phyloP scores from a whole-genome alignment of 2,888 invertebrate species.

The Pristionchus exspectatus region DNA sequence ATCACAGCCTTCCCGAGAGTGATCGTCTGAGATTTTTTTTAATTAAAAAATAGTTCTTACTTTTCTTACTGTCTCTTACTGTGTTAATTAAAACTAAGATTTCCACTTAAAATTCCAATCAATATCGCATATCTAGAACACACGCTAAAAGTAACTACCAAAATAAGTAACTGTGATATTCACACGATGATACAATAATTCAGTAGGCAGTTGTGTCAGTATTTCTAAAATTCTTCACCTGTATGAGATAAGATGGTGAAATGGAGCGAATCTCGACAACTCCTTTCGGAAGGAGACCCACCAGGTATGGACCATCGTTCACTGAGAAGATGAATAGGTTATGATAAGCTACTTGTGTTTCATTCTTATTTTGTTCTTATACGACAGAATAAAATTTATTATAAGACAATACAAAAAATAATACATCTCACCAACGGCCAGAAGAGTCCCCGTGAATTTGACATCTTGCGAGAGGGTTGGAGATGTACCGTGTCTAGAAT shows the following conservation, averaged over 20 bases:
- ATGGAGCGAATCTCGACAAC: constrained; percentile 88
- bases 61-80: too few relatives aligned
- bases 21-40: constrained; percentile 81
- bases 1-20: constrained; percentile 82
- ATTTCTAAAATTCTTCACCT: constrained; percentile 79
- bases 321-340: constrained; percentile 56
- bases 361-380: background rate
- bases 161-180: too few relatives aligned
- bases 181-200: too few relatives aligned
- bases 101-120: too few relatives aligned
- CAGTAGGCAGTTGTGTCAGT: background rate
- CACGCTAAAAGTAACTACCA: too few relatives aligned
- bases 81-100: too few relatives aligned
- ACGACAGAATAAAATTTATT: background rate
- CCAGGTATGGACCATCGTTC: constrained; percentile 93
- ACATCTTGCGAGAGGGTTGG: constrained; percentile 37
- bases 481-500: constrained; percentile 49
- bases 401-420: background rate
- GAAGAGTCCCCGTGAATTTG: constrained; percentile 62
- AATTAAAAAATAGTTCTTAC: background rate
- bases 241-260: constrained; percentile 88
- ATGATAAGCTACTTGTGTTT: background rate
- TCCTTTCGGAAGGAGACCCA: constrained; percentile 87
- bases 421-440: constrained; percentile 59
- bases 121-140: too few relatives aligned